Base-by-base conservation (phyloP, 2,797 vertebrate genomes). In the Ptychadena robeensis region DNA sequence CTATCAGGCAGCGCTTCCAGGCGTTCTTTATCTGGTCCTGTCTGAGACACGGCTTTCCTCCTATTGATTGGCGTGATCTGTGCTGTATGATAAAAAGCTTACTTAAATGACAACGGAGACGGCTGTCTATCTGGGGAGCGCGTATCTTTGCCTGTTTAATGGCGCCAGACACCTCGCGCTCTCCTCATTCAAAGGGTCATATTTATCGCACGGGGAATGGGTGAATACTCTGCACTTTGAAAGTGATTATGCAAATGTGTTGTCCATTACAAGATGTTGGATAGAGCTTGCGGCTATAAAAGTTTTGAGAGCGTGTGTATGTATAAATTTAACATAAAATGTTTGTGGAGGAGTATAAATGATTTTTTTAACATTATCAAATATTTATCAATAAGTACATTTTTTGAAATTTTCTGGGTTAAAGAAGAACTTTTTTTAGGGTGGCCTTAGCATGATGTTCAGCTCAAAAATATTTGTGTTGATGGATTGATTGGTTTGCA, bases 101-200 rank as follows among this genome's bases (percentile, higher is more conserved):
- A 86, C 89, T 91, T 89, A 89, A 91, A 89, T 91, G 89, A 90
- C 90, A 89, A 88, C 87, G 92, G 93, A 93, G 93, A 87, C 90
- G 89, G 87, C 92, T 92, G 94, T 93, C 92, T 94, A 87, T 91
- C 92, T 87, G 83, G 83, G 86, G 18, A 86, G 92, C 88, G 86
- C 86, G 76, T 86, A 86, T 90, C 90, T 89, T 91, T 88, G 87
- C 89, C 85, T 89, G 89, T 73, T 87, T 90, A 53, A 85, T 88
- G 93, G 93, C 87, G 91, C 93, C 92, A 91, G 88, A 81, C 85
- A 88, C 87, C 88, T 74, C 37, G 22, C 78, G 28, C 48, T 30
- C 31, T 61, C 15, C 68, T 73, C 80, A 88, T 79, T 91, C 91
- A 86, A 87, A 92, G 88, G 90, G n/a, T 66, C 30, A 66, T 31